Conservation (phyloP, 2,888 invertebrate genomes). For the Cacoxenus indagator region DNA sequence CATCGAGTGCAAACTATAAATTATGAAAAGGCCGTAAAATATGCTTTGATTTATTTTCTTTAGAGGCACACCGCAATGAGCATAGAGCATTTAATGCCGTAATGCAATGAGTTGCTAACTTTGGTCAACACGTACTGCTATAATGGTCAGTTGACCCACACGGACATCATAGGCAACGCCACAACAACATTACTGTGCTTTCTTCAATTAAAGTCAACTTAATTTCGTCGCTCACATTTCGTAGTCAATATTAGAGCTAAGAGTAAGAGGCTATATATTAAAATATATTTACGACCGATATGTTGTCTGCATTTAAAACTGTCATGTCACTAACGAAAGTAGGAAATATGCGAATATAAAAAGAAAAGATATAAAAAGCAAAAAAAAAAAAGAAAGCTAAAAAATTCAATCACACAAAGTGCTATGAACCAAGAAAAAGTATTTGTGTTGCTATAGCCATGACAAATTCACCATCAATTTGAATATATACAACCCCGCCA, state of each 20-base stretch:
- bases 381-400: slow-evolving; percentile 35
- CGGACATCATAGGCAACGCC: no score
- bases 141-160: no score
- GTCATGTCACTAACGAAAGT: slow-evolving; percentile 41
- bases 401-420: slow-evolving; percentile 66
- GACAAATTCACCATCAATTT: slow-evolving; percentile 24
- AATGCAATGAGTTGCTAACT: no score
- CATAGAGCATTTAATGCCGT: no score
- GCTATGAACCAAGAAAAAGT: slow-evolving; percentile 33
- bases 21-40: not conserved
- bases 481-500: slow-evolving; percentile 17
- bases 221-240: no score
- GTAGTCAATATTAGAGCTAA: no score
- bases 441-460: slow-evolving; percentile 10
- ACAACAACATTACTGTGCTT: no score
- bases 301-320: slow-evolving; percentile 53
- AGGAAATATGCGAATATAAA: slow-evolving; percentile 17
- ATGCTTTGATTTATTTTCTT: not conserved
- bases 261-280: not conserved
- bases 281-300: slow-evolving; percentile 58
- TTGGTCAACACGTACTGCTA: no score
- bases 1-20: not conserved
- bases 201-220: no score
- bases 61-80: no score
- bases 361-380: not conserved